phyloP scores from a whole-genome alignment of 2,888 invertebrate species.

The Yponomeuta plumbellus region DNA sequence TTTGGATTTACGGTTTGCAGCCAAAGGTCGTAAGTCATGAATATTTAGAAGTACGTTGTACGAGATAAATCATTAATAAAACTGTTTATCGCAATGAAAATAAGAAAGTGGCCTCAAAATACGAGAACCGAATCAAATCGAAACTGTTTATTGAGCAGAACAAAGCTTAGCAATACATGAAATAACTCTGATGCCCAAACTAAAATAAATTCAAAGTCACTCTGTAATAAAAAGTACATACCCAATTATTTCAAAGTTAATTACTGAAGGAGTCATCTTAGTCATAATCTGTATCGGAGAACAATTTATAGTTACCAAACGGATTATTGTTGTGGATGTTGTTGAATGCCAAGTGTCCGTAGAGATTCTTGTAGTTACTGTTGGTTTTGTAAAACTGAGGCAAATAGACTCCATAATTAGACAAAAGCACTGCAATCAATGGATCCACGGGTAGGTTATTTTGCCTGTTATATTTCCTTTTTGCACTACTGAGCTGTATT shows the following conservation, averaged over 20 bases:
- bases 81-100: too few species aligned
- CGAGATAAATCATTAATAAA: too few species aligned
- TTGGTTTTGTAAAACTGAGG: slow-evolving; percentile 50
- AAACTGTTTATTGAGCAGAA: too few species aligned
- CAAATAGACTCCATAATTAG: slow-evolving; percentile 79
- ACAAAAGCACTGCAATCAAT: slow-evolving; percentile 76
- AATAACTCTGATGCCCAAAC: too few species aligned
- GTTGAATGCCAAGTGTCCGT: slow-evolving; percentile 79
- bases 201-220: too few species aligned
- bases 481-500: slow-evolving; percentile 22
- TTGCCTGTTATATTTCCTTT: slow-evolving; percentile 64
- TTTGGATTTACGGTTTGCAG: too few species aligned
- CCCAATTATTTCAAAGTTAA: background rate
- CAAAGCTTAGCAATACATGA: too few species aligned
- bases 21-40: too few species aligned
- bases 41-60: too few species aligned
- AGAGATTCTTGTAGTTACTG: slow-evolving; percentile 68
- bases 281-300: slow-evolving; percentile 55
- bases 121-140: too few species aligned
- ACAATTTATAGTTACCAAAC: slow-evolving; percentile 78
- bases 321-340: slow-evolving; percentile 81
- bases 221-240: too few species aligned
- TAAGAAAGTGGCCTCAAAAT: too few species aligned
- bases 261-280: background rate
- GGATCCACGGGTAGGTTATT: slow-evolving; percentile 78